Evolutionary conservation across 2,797 vertebrate species (phyloP), one percentile per base, ranked within the genome.

Genomic region (Leucoraja ocellata): DNA sequence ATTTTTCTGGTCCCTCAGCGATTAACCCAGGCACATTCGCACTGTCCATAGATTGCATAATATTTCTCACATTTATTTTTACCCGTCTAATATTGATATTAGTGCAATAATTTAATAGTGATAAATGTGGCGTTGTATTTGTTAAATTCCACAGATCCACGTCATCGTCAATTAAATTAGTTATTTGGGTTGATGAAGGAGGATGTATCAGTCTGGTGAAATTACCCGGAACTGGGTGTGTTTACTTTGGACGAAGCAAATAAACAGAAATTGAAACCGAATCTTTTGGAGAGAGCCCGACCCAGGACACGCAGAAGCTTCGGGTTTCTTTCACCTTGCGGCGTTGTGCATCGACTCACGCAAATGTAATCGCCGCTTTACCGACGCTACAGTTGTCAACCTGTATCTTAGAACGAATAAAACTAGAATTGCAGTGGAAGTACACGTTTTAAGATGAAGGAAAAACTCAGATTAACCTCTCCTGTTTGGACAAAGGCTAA

Each of bases 211-310:
- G 5, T 73, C 18, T 6, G 18, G 71, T 54, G 39, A 92, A 46
- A 58, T 92, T 92, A 46, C 23, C 86, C 65, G 90, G 71, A 92
- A 91, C 68, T 91, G 68, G 39, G 21, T 92, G 39, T 92, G 71
- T 92, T 92, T 73, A 28, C 90, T 92, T 74, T 88, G 68, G 71
- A 14, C 4, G 90, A 28, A 92, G 71, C 71, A 92, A 92, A 92
- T 92, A 92, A 73, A 92, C 90, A 92, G 0, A 2, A 92, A 92
- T 7, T 92, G 90, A 92, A 73, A 74, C 36, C 46, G 39, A 92
- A 74, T 92, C 68, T 74, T 54, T 28, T 1, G 71, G 39, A 74
- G 4, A 92, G 71, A 23, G 18, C 71, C 54, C 25, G 36, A 21
- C 32, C 13, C 36, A 74, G 25, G 21, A 46, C 21, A 73, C 4